Conservation (phyloP, 2,113 vertebrate genomes). For the cattle (Bos taurus) region DNA sequence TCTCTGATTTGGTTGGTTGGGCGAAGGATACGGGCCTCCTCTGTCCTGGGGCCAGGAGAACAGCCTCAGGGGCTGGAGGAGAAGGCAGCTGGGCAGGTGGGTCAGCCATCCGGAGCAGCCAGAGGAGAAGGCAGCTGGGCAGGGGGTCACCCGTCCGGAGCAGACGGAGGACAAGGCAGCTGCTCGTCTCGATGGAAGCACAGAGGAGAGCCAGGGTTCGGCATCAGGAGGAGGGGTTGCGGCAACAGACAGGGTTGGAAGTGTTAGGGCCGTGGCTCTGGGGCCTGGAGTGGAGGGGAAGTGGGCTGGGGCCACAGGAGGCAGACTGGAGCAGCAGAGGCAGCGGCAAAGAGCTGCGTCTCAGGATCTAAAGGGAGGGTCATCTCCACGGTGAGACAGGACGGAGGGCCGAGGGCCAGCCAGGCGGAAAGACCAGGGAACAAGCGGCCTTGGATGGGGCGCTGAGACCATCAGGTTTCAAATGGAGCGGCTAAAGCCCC, state of each 20-base stretch:
- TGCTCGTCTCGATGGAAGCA: neutral
- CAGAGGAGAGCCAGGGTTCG: neutral
- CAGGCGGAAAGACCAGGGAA: neutral
- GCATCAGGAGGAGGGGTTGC: too few species aligned
- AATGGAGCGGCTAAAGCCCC: neutral
- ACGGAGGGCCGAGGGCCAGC: rapidly evolving
- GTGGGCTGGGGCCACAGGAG: neutral
- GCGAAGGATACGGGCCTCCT: rapidly evolving
- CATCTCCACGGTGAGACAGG: rapidly evolving
- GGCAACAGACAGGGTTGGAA: neutral
- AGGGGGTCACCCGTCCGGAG: too few species aligned
- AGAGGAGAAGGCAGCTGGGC: too few species aligned
- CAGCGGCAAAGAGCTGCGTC: rapidly evolving
- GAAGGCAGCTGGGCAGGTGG: too few species aligned
- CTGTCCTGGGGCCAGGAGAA: neutral
- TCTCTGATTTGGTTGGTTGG: neutral
- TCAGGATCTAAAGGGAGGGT: neutral
- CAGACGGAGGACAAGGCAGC: neutral
- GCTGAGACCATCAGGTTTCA: neutral
- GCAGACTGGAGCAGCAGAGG: neutral
- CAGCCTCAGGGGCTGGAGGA: too few species aligned
- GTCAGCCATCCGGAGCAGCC: too few species aligned
- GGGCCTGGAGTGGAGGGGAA: neutral
- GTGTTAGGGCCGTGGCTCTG: neutral
- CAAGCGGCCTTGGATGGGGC: neutral